Percentiles rank a stretch among this genome's conserved stretches.
These are phyloP conservation scores for Gambusia affinis DNA, from an alignment of 2,113 vertebrate genomes.

Conservation along the genomic window DNA sequence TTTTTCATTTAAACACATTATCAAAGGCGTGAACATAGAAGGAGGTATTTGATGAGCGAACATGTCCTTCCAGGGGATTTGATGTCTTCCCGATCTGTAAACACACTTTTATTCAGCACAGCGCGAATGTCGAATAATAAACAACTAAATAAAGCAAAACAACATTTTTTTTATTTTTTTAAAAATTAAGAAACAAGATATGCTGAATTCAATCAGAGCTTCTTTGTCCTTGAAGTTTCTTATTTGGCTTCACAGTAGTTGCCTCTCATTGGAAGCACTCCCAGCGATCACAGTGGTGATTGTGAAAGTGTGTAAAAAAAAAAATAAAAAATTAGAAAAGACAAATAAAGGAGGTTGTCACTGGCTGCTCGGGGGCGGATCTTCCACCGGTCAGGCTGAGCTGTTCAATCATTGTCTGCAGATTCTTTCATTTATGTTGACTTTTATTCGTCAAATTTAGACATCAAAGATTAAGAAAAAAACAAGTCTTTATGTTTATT, in stretches of 20 bases:
- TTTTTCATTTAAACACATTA: conserved; percentile 9
- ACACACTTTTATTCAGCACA: not conserved
- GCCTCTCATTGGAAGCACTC: conserved; percentile 16
- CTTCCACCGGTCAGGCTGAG: not conserved
- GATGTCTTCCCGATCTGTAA: conserved; percentile 5
- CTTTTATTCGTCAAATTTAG: not conserved
- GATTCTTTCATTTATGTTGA: not conserved
- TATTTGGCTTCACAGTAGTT: conserved; percentile 13
- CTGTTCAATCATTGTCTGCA: not conserved
- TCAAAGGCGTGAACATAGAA: not conserved
- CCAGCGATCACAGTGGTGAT: not conserved
- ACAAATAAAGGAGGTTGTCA: not conserved
- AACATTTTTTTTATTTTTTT: no score
- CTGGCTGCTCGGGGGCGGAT: no score
- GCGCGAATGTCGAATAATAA: no score
- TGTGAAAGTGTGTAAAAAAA: not conserved
- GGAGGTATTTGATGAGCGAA: conserved; percentile 3
- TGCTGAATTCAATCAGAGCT: conserved; percentile 1
- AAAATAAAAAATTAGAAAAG: not conserved
- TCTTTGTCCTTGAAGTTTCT: conserved; percentile 7
- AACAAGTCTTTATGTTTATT: not conserved
- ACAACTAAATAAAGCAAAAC: not conserved
- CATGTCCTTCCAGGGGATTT: conserved; percentile 11
- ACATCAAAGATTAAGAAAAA: not conserved
- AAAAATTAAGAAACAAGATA: not conserved